Evolutionary conservation across 2,888 invertebrate species (phyloP).

Genomic region (Acronicta leporina): DNA sequence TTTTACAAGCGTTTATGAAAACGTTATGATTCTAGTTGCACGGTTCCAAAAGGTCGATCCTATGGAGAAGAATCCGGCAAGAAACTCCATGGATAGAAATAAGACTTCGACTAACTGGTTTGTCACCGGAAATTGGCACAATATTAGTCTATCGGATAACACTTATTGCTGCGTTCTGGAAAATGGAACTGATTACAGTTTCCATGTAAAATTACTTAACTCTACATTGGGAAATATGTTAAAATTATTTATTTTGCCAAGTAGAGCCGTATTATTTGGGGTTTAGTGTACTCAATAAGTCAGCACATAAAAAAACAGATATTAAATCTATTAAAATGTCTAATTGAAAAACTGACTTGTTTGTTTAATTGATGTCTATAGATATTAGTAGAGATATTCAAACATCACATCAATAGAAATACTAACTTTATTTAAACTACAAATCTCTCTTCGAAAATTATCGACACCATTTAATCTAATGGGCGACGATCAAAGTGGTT

Average conservation of each 20-base stretch:
- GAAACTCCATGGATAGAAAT: too few relatives aligned
- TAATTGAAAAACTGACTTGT: too few relatives aligned
- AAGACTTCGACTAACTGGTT: background rate
- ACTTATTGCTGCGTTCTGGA: background rate
- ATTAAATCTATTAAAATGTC: too few relatives aligned
- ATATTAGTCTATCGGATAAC: background rate
- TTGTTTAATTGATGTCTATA: too few relatives aligned
- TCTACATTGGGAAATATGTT: background rate
- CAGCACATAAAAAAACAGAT: too few relatives aligned
- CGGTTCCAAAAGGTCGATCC: too few relatives aligned
- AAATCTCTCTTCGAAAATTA: background rate
- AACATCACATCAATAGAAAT: too few relatives aligned
- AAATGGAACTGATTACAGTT: conserved; percentile 3
- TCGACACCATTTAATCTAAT: conserved; percentile 31
- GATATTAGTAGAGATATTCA: background rate
- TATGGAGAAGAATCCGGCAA: too few relatives aligned
- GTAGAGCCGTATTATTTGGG: too few relatives aligned
- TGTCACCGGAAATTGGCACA: background rate
- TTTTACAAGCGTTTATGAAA: too few relatives aligned
- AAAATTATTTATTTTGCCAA: background rate
- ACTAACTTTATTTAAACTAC: background rate
- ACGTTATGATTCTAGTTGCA: too few relatives aligned
- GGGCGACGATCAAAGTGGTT: conserved; percentile 29
- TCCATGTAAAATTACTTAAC: background rate
- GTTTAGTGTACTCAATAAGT: too few relatives aligned